Evolutionary conservation across 2,113 vertebrate genomes (phyloP).

Genomic region (Stegastes partitus): DNA sequence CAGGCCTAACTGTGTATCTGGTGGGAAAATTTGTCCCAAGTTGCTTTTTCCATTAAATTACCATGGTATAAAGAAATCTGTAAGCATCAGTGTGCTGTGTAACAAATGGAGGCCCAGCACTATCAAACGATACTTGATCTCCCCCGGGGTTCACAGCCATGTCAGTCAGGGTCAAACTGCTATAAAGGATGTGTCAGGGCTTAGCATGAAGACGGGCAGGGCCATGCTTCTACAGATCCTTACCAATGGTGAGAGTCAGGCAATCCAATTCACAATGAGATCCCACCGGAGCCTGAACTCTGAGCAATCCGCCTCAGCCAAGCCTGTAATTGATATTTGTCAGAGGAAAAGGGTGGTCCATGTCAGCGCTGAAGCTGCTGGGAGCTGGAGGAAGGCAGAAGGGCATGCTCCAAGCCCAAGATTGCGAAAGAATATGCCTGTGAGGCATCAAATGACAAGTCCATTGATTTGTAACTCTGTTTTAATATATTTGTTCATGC

Average conservation of each 20-base stretch:
- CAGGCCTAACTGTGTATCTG: slow-evolving; percentile 13
- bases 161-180: slow-evolving; percentile 68
- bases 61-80: slow-evolving; percentile 34
- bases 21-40: slow-evolving; percentile 14
- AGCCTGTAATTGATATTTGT: slow-evolving; percentile 79
- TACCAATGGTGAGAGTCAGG: slow-evolving; percentile 58
- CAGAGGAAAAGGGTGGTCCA: slow-evolving; percentile 61
- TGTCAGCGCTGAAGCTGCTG: slow-evolving; percentile 49
- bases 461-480: background rate
- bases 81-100: slow-evolving; percentile 40
- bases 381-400: slow-evolving; percentile 18
- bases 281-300: slow-evolving; percentile 55
- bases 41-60: slow-evolving; percentile 39
- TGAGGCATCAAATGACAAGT: background rate
- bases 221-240: slow-evolving; percentile 48
- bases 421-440: background rate
- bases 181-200: slow-evolving; percentile 65
- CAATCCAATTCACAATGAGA: slow-evolving; percentile 70
- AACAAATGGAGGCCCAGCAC: slow-evolving; percentile 24
- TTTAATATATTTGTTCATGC: slow-evolving; percentile 1
- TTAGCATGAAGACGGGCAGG: slow-evolving; percentile 57
- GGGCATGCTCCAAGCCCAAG: slow-evolving; percentile 2
- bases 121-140: slow-evolving; percentile 35
- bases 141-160: slow-evolving; percentile 43
- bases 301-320: slow-evolving; percentile 46